These are phyloP conservation scores for Campoletis sonorensis DNA, from an alignment of 1,140 invertebrate species.

Conservation along the genomic window DNA sequence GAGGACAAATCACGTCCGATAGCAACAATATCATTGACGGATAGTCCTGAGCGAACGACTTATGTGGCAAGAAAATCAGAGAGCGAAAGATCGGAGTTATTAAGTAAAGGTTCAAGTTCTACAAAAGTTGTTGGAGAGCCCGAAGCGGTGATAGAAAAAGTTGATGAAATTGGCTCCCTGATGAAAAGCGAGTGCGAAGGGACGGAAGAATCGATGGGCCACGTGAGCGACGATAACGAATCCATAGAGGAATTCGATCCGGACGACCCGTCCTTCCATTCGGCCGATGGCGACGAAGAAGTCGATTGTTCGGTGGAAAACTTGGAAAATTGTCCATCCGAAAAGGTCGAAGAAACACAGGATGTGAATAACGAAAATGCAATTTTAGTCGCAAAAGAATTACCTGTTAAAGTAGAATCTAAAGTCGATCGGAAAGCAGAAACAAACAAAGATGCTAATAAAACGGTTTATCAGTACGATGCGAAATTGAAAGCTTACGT, in stretches of 20 bases:
- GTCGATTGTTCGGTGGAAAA: slow-evolving; percentile 45
- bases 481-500: slow-evolving; percentile 58
- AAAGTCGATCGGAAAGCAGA: slow-evolving; percentile 25
- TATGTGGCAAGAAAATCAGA: slow-evolving; percentile 7
- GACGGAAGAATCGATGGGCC: slow-evolving; percentile 16
- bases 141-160: neutral
- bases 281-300: slow-evolving; percentile 55
- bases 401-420: neutral
- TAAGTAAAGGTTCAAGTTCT: neutral
- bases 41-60: neutral
- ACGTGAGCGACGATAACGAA: slow-evolving; percentile 64
- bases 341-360: neutral
- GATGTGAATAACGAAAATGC: neutral
- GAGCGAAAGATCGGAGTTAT: neutral
- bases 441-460: slow-evolving; percentile 41
- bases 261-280: slow-evolving; percentile 65
- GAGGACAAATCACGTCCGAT: slow-evolving; percentile 20
- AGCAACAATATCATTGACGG: neutral
- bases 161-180: no score
- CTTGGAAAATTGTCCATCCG: neutral
- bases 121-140: neutral
- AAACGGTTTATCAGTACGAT: slow-evolving; percentile 62
- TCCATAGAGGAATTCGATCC: slow-evolving; percentile 74
- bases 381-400: neutral
- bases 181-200: no score